Evolutionary conservation across 2,113 vertebrate genomes (phyloP).

Genomic region (Podarcis raffonei): DNA sequence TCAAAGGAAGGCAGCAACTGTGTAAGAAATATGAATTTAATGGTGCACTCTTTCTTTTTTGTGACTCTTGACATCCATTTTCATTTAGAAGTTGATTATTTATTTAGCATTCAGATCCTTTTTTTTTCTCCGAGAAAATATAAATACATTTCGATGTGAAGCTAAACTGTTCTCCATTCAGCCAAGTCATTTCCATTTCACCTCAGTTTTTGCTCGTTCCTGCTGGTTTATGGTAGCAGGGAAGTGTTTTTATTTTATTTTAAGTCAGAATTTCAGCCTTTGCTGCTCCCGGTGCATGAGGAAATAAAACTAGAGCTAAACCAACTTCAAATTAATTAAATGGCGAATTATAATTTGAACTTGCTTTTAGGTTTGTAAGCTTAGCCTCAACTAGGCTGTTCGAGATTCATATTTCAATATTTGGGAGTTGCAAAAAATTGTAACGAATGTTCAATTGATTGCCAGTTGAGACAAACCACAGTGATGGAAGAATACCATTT

Average conservation of each 20-base stretch:
- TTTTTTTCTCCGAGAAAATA: not conserved
- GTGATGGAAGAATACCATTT: slow-evolving; percentile 5
- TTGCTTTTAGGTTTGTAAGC: not conserved
- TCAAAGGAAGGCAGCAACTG: slow-evolving; percentile 96
- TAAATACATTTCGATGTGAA: not conserved
- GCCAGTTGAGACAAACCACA: not conserved
- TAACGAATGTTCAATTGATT: slow-evolving; percentile 22
- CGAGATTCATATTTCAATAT: slow-evolving; percentile 14
- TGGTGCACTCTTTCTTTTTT: slow-evolving; percentile 38
- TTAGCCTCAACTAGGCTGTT: not conserved
- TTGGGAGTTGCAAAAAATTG: slow-evolving; percentile 1
- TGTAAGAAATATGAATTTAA: slow-evolving; percentile 73
- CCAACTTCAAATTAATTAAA: not conserved
- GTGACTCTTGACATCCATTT: not conserved
- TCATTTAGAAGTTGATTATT: not conserved
- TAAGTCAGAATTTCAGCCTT: fast-evolving
- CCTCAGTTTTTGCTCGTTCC: not conserved
- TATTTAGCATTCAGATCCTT: not conserved
- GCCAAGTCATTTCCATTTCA: not conserved
- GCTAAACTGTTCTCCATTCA: not conserved
- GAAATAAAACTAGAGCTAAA: not conserved
- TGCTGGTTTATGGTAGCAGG: not conserved
- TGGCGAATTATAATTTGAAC: not conserved
- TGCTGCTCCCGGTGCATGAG: not conserved
- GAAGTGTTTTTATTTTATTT: not conserved